These are phyloP conservation scores for Penaeus vannamei DNA, from an alignment of 1,140 invertebrate genomes.

Conservation along the genomic window DNA sequence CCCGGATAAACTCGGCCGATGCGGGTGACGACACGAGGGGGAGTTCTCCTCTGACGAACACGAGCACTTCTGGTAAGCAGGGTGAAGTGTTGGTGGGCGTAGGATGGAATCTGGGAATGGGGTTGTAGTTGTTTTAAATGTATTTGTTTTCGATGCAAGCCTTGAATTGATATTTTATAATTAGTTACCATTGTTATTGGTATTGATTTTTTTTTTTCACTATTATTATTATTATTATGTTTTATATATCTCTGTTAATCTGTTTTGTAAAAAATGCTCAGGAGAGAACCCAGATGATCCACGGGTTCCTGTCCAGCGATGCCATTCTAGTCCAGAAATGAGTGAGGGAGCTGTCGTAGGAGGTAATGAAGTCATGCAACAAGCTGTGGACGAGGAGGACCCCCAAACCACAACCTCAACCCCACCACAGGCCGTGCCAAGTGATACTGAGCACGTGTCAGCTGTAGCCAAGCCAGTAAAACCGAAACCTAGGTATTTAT, in stretches of 20 bases:
- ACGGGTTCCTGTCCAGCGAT: conserved; percentile 79
- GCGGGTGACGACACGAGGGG: conserved; percentile 51
- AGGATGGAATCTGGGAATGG: too few species aligned
- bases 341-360: conserved; percentile 72
- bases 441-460: conserved; percentile 9
- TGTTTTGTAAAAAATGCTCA: neutral
- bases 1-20: conserved; percentile 47
- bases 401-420: neutral
- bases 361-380: conserved; percentile 12
- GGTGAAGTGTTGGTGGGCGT: too few species aligned
- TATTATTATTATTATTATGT: neutral
- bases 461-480: neutral
- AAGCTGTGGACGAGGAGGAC: neutral
- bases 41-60: conserved; percentile 51
- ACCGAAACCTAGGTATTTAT: conserved; percentile 34
- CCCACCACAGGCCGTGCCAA: neutral
- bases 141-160: too few species aligned
- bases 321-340: conserved; percentile 93
- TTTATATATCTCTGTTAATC: neutral
- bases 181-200: too few species aligned
- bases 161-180: too few species aligned
- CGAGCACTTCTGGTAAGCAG: conserved; percentile 34
- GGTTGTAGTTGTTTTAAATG: too few species aligned
- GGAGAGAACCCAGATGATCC: conserved; percentile 56
- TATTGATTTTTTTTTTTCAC: too few species aligned